These are phyloP conservation scores for Indri indri DNA, from an alignment of 2,113 vertebrate genomes.

Conservation along the genomic window DNA sequence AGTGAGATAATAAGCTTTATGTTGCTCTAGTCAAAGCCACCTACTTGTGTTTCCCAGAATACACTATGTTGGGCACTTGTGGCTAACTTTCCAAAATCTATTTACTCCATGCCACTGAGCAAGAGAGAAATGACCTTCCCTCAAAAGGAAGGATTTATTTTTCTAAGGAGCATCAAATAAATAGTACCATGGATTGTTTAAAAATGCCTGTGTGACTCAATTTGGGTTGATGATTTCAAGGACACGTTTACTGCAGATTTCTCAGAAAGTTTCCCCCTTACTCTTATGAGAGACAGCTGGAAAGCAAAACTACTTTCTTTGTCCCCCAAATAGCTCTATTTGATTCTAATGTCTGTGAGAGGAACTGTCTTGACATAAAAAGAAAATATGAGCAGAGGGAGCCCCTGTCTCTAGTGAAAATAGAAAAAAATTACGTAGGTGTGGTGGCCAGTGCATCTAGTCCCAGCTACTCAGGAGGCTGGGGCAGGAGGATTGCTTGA, in stretches of 20 bases:
- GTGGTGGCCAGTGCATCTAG: no score
- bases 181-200: not conserved
- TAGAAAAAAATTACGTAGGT: no score
- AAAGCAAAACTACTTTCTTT: not conserved
- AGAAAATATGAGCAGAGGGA: not conserved
- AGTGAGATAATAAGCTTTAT: not conserved
- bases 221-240: not conserved
- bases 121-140: not conserved
- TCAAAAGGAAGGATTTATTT: not conserved
- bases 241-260: not conserved
- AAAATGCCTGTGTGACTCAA: not conserved
- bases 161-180: not conserved
- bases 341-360: not conserved
- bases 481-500: no score
- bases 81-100: not conserved
- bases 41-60: not conserved
- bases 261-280: not conserved
- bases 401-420: no score
- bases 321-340: rapidly evolving
- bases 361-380: not conserved
- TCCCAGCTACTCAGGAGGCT: no score
- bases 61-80: not conserved
- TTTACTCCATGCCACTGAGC: rapidly evolving
- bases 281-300: not conserved
- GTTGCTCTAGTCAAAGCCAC: not conserved